These are phyloP conservation scores for Buathra laborator DNA, from an alignment of 2,888 invertebrate species.

Conservation along the genomic window DNA sequence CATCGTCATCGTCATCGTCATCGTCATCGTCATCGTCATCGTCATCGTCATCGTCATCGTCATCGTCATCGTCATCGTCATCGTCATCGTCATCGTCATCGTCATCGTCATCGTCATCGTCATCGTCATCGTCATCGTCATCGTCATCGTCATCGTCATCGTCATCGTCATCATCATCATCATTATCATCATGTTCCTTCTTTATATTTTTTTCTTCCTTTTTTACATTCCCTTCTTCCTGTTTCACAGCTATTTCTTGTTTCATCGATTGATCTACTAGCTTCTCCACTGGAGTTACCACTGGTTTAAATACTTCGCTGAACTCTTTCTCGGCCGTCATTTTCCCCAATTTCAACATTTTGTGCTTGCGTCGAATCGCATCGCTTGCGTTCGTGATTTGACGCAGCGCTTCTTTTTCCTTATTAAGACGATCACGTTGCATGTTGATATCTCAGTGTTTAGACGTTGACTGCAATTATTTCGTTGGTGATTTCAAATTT, in stretches of 20 bases:
- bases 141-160: slow-evolving; percentile 73
- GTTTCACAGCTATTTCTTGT: background rate
- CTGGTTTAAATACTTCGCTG: slow-evolving; percentile 56
- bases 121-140: slow-evolving; percentile 74
- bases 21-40: slow-evolving; percentile 73
- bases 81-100: slow-evolving; percentile 73
- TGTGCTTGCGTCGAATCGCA: slow-evolving; percentile 59
- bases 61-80: slow-evolving; percentile 71
- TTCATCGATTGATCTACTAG: slow-evolving; percentile 59
- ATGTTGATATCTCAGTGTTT: slow-evolving; percentile 39
- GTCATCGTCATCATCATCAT: slow-evolving; percentile 72
- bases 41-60: slow-evolving; percentile 73
- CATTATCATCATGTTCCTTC: slow-evolving; percentile 75
- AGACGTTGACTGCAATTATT: slow-evolving; percentile 24
- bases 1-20: slow-evolving; percentile 74
- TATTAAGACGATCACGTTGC: slow-evolving; percentile 15
- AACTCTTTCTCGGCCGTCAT: slow-evolving; percentile 38
- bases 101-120: slow-evolving; percentile 75
- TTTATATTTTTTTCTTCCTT: background rate
- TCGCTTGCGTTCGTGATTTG: slow-evolving; percentile 6
- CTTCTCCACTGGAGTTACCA: slow-evolving; percentile 54
- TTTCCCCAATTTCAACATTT: slow-evolving; percentile 52
- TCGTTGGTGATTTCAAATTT: slow-evolving; percentile 23
- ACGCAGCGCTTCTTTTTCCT: background rate
- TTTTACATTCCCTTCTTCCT: slow-evolving; percentile 77